Evolutionary conservation across 2,113 vertebrate species (phyloP), one percentile per base, ranked within the genome.

Genomic region (Rhinolophus sinicus): DNA sequence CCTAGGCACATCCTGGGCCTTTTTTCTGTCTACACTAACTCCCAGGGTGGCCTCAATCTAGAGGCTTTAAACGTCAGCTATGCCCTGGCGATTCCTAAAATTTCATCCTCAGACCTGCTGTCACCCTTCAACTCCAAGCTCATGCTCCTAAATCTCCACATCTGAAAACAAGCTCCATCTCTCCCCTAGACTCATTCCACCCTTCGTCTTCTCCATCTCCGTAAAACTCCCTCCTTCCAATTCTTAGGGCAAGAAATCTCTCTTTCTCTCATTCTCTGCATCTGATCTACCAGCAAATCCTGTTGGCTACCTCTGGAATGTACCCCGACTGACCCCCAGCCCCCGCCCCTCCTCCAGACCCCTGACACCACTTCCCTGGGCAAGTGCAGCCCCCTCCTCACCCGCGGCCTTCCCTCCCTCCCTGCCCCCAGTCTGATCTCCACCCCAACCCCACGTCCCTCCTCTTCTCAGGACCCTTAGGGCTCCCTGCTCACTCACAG

Each of bases 351-450:
- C 14, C 58, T 75, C 28, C 19, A 12, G 22, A 13, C 9, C 54
- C 33, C 40, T 8, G 1, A 18, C 33, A 9, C 30, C 6, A 0
- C 6, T 21, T 15, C 6, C 38, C 35, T 50, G 90, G 56, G 30
- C 89, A 13, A 3, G 35, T 0, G 1, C n/a, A 30, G 26, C 5
- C 0, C 2, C 60, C 21, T 33, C 40, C 14, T 22, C 22, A 50
- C 80, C 44, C 18, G 24, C 19, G 44, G 33, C 56, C 69, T 64
- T 16, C 22, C 75, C 35, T 35, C 21, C 24, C 4, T 64, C 69
- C 12, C 30, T 40, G 60, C 19, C 82, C 30, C 64, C 33, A 50
- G 16, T 26, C 35, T 35, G 58, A 33, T 19, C 35, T 22, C 30
- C 35, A 3, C 26, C 1, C 15, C 2, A 72, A 4, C 33, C 33